A percentile compares a stretch with the other conserved stretches of the same genome.
Conservation (phyloP, 2,888 invertebrate species). For the Orgyia antiqua region DNA sequence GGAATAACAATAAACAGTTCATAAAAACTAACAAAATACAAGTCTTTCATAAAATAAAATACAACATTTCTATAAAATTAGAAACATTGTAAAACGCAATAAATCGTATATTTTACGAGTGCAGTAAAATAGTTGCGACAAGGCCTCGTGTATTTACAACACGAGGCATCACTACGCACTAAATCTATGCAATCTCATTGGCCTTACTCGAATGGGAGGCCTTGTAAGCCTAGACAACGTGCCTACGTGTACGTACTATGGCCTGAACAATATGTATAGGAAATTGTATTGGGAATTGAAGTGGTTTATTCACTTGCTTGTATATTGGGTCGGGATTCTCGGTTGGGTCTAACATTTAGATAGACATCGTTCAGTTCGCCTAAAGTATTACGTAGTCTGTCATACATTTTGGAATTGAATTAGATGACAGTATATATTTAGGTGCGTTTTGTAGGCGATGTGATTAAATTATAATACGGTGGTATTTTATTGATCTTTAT, state of each 20-base stretch:
- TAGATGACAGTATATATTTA: no score
- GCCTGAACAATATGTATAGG: not conserved
- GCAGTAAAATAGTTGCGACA: slow-evolving; percentile 29
- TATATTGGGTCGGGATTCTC: no score
- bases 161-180: slow-evolving; percentile 12
- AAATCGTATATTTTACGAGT: slow-evolving; percentile 24
- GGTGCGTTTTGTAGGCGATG: no score
- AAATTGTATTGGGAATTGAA: no score
- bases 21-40: not conserved
- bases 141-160: slow-evolving; percentile 14
- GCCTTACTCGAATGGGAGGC: not conserved
- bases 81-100: slow-evolving; percentile 26
- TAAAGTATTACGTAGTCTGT: no score
- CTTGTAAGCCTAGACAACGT: not conserved
- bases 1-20: no score
- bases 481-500: no score
- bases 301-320: no score
- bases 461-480: no score
- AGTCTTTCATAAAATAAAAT: not conserved
- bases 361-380: no score
- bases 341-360: no score
- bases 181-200: slow-evolving; percentile 17
- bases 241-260: not conserved
- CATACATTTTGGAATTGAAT: no score
- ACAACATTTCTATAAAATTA: slow-evolving; percentile 16